These are phyloP conservation scores for Columba livia DNA, from an alignment of 2,113 vertebrate genomes.

Conservation along the genomic window DNA sequence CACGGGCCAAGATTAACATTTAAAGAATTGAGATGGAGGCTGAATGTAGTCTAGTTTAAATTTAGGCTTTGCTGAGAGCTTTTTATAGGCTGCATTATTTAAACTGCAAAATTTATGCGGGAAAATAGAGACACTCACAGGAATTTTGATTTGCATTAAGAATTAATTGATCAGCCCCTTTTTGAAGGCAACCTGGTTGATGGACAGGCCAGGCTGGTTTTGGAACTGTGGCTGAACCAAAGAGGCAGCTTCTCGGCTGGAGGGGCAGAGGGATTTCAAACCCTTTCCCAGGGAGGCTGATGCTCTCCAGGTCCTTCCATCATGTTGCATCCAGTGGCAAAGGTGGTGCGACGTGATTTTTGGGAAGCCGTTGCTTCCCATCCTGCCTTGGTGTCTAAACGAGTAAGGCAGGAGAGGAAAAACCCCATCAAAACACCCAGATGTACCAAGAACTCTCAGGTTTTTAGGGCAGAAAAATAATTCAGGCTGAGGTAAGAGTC, in stretches of 20 bases:
- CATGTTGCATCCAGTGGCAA: neutral
- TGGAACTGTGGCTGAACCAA: neutral
- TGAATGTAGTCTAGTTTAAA: neutral
- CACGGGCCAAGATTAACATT: slow-evolving; percentile 19
- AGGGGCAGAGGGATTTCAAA: neutral
- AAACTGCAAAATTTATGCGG: neutral
- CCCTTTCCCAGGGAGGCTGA: neutral
- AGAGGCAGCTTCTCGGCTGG: neutral
- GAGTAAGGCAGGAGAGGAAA: neutral
- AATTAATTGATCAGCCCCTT: neutral
- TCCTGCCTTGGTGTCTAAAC: neutral
- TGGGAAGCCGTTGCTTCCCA: neutral
- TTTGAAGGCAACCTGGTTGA: neutral
- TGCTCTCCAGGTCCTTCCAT: neutral
- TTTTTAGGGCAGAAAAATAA: neutral
- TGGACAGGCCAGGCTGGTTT: neutral
- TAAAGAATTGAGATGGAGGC: neutral
- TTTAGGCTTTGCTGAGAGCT: neutral
- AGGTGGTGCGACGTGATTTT: neutral
- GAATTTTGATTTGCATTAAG: neutral
- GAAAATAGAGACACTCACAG: neutral
- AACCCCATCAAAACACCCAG: rapidly evolving
- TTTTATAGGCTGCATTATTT: neutral
- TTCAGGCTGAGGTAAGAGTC: neutral
- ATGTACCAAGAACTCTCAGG: neutral